These are phyloP conservation scores for Drosophila willistoni DNA, from an alignment of 1,140 invertebrate species.

Conservation along the genomic window DNA sequence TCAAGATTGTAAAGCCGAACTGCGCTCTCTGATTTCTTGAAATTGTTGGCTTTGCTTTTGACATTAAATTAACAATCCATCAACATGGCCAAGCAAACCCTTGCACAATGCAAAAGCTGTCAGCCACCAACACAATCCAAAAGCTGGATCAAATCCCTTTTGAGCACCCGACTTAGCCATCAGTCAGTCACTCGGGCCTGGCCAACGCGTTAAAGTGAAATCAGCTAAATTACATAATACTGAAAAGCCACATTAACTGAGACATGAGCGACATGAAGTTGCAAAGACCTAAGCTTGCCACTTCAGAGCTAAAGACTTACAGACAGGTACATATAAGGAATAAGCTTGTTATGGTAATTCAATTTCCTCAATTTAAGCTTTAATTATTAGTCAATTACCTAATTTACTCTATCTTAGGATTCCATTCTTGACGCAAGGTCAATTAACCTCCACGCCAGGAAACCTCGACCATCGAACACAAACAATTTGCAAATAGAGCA, in stretches of 20 bases:
- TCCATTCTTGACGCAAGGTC: constrained; percentile 28
- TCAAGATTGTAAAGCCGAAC: background rate
- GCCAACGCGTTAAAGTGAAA: constrained; percentile 4
- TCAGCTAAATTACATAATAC: constrained; percentile 1
- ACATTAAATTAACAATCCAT: constrained; percentile 9
- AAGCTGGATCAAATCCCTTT: constrained; percentile 14
- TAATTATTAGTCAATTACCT: background rate
- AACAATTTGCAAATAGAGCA: constrained; percentile 40
- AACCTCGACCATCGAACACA: constrained; percentile 16
- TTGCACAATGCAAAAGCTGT: constrained; percentile 14
- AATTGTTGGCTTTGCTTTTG: constrained; percentile 9
- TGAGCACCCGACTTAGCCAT: background rate
- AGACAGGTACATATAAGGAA: background rate
- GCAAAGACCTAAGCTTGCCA: too few species aligned
- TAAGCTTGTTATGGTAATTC: background rate
- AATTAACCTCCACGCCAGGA: constrained; percentile 42
- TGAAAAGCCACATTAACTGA: background rate
- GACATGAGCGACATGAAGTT: too few species aligned
- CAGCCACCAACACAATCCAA: background rate
- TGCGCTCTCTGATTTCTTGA: constrained; percentile 8
- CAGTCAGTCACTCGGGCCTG: background rate
- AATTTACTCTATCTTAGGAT: constrained; percentile 20
- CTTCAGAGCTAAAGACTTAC: too few species aligned
- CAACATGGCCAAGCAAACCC: constrained; percentile 2
- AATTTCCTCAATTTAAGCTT: background rate